phyloP scores from a whole-genome alignment of 2,888 invertebrate species.

The Andrena flavipes region DNA sequence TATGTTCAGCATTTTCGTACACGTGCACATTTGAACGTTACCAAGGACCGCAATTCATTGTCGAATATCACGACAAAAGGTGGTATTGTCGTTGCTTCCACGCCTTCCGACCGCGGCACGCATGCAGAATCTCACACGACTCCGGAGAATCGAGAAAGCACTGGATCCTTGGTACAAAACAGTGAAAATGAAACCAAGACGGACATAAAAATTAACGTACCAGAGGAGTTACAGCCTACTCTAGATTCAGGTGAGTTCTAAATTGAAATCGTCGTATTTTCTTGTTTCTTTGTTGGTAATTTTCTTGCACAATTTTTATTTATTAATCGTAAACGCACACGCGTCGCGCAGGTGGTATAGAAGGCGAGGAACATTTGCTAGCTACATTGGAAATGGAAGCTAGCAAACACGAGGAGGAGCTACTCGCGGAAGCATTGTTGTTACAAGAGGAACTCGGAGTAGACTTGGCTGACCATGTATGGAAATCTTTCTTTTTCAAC shows the following conservation, averaged over 20 bases:
- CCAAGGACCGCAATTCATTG: neutral
- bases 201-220: constrained; percentile 69
- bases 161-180: constrained; percentile 6
- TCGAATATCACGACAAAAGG: neutral
- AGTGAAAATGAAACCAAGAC: constrained; percentile 63
- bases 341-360: constrained; percentile 77
- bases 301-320: too few relatives aligned
- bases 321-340: neutral
- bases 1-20: neutral
- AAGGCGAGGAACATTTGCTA: constrained; percentile 82
- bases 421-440: constrained; percentile 81
- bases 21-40: neutral
- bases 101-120: constrained; percentile 20
- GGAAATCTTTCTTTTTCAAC: constrained; percentile 10
- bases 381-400: constrained; percentile 83
- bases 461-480: constrained; percentile 79
- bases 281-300: neutral
- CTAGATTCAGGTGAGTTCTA: constrained; percentile 76
- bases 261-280: neutral
- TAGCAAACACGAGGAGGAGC: constrained; percentile 81
- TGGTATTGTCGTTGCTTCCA: neutral
- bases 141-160: constrained; percentile 18
- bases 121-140: constrained; percentile 20
- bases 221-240: constrained; percentile 79
- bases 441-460: constrained; percentile 82